Percentiles rank a stretch among this genome's conserved stretches.
Conservation (phyloP, 2,888 invertebrate species). For the Notodonta dromedarius region DNA sequence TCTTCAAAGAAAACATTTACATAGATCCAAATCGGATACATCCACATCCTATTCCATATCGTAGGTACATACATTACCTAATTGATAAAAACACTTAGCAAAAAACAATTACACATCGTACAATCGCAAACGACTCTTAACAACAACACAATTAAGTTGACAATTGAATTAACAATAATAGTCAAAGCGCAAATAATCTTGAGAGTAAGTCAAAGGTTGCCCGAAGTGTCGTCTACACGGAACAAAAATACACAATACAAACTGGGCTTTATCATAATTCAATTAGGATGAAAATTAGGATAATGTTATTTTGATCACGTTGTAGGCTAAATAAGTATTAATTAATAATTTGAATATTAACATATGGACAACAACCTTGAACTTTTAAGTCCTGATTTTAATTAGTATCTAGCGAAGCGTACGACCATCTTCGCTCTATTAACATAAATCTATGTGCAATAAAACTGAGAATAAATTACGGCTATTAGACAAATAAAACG, state of each 20-base stretch:
- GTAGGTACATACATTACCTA: conserved; percentile 3
- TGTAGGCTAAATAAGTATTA: conserved; percentile 23
- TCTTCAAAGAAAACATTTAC: conserved; percentile 5
- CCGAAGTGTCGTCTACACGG: conserved; percentile 39
- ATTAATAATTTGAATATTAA: conserved; percentile 23
- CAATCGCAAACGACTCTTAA: conserved; percentile 8
- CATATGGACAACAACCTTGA: conserved; percentile 19
- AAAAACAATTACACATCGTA: background rate
- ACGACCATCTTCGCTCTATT: background rate
- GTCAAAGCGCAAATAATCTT: conserved; percentile 20
- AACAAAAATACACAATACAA: conserved; percentile 31
- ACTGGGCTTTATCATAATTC: conserved; percentile 22
- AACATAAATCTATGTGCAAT: background rate
- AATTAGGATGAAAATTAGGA: background rate
- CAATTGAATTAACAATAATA: conserved; percentile 19
- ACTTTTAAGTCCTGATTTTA: conserved; percentile 18
- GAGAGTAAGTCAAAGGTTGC: conserved; percentile 48
- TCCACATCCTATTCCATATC: conserved; percentile 24
- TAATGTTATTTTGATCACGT: conserved; percentile 15
- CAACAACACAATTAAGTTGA: conserved; percentile 13
- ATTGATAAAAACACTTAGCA: conserved; percentile 16
- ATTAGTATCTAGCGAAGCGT: conserved; percentile 16
- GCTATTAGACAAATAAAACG: conserved; percentile 6
- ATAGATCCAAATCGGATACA: conserved; percentile 4
- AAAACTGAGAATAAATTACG: conserved; percentile 4